These are phyloP conservation scores for Caenorhabditis wallacei DNA, from an alignment of 2,888 invertebrate genomes.

Conservation along the genomic window DNA sequence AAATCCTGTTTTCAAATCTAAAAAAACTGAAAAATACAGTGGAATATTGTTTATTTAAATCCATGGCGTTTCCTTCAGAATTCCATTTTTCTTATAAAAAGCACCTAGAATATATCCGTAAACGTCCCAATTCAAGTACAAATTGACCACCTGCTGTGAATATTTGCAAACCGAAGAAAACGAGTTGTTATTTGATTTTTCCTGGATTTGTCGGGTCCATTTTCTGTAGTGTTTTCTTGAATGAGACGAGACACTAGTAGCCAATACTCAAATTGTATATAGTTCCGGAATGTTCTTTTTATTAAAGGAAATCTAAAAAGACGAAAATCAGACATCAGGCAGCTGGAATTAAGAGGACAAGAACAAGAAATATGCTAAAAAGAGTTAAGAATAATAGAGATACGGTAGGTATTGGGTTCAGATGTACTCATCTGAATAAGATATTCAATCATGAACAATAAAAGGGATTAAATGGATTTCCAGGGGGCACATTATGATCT, in stretches of 20 bases:
- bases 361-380: not conserved
- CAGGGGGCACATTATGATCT: no score
- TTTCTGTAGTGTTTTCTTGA: not conserved
- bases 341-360: not conserved
- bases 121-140: not conserved
- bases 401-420: no score
- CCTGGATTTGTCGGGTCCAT: not conserved
- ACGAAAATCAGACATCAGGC: not conserved
- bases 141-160: not conserved
- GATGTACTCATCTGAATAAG: not conserved
- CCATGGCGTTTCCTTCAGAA: not conserved
- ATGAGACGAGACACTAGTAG: not conserved
- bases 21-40: no score
- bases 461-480: no score
- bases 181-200: not conserved
- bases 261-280: not conserved
- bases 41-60: no score
- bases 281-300: not conserved
- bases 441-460: not conserved
- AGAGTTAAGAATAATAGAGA: no score
- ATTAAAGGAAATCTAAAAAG: not conserved
- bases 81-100: not conserved
- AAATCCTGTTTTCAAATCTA: not conserved
- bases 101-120: not conserved
- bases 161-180: not conserved